Conservation (phyloP, 2,888 invertebrate genomes). For the Tenthredo distinguenda region DNA sequence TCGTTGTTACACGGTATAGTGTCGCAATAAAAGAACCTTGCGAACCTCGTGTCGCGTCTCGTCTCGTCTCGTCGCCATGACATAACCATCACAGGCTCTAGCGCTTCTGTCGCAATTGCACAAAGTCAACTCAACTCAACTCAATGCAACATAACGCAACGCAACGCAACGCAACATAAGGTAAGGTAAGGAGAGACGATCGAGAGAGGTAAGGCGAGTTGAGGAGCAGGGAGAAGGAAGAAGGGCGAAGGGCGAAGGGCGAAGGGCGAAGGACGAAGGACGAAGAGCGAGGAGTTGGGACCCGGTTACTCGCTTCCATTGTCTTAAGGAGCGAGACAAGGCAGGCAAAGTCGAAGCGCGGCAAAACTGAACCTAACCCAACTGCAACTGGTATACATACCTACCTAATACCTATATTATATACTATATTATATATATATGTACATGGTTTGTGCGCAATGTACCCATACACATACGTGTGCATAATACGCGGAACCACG, state of each 20-base stretch:
- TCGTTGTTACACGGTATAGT: constrained; percentile 1
- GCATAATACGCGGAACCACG: background rate
- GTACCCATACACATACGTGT: background rate
- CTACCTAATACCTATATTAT: background rate
- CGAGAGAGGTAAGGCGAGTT: background rate
- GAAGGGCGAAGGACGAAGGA: constrained; percentile 12
- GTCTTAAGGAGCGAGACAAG: constrained; percentile 26
- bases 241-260: background rate
- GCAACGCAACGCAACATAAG: background rate
- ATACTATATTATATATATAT: background rate
- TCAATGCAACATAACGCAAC: too few relatives aligned
- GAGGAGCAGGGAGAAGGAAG: background rate
- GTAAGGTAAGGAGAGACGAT: background rate
- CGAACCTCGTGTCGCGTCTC: background rate
- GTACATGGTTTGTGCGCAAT: background rate
- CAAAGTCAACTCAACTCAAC: constrained; percentile 8
- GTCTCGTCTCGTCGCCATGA: background rate
- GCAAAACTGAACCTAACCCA: constrained; percentile 38
- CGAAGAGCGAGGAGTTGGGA: constrained; percentile 18
- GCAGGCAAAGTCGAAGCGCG: background rate
- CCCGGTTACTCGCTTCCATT: constrained; percentile 44
- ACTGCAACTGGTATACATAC: constrained; percentile 22
- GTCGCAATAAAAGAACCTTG: background rate
- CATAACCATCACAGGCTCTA: background rate
- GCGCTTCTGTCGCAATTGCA: constrained; percentile 34